These are phyloP conservation scores for Alectoris magna DNA, from an alignment of 2,797 vertebrate species.

Conservation along the genomic window DNA sequence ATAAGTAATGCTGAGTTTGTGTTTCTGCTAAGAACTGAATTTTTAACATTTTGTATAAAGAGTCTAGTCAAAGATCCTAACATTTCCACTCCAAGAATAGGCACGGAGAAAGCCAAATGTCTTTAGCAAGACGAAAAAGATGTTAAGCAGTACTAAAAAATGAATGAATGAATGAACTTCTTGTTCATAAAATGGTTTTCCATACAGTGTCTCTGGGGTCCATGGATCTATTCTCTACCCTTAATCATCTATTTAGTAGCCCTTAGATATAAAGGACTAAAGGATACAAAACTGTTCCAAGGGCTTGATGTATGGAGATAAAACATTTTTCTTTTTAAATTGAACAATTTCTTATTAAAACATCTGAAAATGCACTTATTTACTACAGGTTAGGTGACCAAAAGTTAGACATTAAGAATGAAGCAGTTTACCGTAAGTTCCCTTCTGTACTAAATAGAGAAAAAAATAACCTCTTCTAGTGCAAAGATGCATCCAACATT, in stretches of 20 bases:
- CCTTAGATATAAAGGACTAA: neutral
- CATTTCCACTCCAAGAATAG: neutral
- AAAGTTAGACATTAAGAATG: neutral
- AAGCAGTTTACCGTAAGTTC: neutral
- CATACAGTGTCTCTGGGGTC: neutral
- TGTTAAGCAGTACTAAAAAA: neutral
- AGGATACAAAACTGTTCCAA: neutral
- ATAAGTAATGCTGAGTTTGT: slow-evolving; percentile 37
- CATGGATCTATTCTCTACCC: neutral
- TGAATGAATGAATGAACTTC: neutral
- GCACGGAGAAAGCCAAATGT: neutral
- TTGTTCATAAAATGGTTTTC: neutral
- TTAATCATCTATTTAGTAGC: neutral
- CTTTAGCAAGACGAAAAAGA: neutral
- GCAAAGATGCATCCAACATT: neutral
- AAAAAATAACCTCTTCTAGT: neutral
- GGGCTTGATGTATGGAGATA: neutral
- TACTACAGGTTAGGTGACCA: neutral
- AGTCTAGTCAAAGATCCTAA: neutral
- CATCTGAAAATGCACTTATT: neutral
- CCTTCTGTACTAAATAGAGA: neutral
- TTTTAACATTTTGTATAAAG: slow-evolving; percentile 42
- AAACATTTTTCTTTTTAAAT: neutral
- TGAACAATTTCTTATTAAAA: neutral
- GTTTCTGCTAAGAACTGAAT: neutral